Conservation (phyloP, 2,113 vertebrate species). For the Phodopus roborovskii region DNA sequence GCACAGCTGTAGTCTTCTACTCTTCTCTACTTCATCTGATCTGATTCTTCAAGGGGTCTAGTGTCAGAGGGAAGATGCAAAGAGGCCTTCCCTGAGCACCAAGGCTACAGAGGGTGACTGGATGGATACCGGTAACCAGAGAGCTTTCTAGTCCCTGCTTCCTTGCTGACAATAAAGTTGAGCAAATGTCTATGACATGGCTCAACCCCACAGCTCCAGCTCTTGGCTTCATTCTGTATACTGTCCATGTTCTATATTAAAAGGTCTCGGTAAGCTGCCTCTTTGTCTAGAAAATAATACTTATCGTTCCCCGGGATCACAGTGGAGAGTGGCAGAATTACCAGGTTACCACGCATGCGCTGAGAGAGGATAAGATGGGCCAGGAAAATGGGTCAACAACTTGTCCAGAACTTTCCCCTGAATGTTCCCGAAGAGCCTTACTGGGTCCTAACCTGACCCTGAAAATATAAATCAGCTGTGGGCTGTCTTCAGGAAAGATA, state of each 20-base stretch:
- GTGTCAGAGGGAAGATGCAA: neutral
- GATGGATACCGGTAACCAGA: neutral
- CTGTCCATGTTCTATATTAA: neutral
- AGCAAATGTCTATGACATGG: neutral
- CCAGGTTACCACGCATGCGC: too few species aligned
- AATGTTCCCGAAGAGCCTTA: neutral
- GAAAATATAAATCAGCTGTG: neutral
- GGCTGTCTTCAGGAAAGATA: neutral
- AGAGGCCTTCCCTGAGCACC: neutral
- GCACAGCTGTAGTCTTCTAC: neutral
- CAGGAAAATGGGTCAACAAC: neutral
- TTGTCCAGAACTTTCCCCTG: neutral
- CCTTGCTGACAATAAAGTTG: neutral
- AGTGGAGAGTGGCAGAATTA: neutral
- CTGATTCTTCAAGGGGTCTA: neutral
- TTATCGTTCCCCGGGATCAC: neutral
- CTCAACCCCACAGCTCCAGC: neutral
- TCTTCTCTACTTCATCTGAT: neutral
- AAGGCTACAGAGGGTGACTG: neutral
- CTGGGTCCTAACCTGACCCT: neutral
- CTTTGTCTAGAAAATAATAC: neutral
- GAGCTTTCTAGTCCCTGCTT: fast-evolving
- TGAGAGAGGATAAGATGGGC: neutral
- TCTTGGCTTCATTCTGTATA: neutral
- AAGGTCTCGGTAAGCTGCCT: neutral